Conservation (phyloP, 2,113 vertebrate genomes). For the Zosterops pallidus region DNA sequence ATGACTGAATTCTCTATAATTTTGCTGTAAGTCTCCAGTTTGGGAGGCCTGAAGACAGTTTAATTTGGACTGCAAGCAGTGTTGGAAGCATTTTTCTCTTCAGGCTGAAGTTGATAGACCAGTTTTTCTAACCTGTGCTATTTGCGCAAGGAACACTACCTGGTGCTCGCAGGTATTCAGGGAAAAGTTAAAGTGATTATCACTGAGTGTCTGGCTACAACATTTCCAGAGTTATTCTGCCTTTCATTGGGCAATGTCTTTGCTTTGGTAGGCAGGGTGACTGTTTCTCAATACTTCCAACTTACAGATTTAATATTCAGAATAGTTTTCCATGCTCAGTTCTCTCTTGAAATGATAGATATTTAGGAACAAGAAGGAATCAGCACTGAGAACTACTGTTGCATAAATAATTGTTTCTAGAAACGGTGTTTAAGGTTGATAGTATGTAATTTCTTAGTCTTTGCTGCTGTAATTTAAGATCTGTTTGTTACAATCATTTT, state of each 20-base stretch:
- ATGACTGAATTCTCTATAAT: background rate
- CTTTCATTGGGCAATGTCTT: background rate
- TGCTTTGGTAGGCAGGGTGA: background rate
- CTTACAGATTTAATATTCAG: background rate
- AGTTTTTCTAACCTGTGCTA: background rate
- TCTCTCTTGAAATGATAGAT: background rate
- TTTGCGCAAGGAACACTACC: background rate
- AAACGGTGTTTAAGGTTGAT: background rate
- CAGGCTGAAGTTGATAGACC: background rate
- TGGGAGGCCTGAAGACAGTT: background rate
- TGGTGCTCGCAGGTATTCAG: background rate
- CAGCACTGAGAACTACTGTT: background rate
- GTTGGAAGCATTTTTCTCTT: background rate
- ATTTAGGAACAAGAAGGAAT: background rate
- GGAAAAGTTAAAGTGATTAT: background rate
- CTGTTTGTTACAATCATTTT: background rate
- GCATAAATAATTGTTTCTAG: background rate
- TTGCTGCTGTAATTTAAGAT: background rate
- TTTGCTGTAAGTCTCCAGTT: background rate
- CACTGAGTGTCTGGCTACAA: background rate
- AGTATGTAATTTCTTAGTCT: background rate
- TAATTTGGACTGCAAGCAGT: background rate
- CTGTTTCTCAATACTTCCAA: background rate
- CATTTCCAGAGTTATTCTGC: fast-evolving
- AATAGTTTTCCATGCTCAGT: background rate